phyloP scores from a whole-genome alignment of 2,113 vertebrate genomes.

The Xenopus tropicalis region UCB_Xtro_10.0 CM004447.2:90881501-90882000 shows the following conservation, averaged over 20 bases:
- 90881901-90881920: constrained; percentile 34
- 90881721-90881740: background rate
- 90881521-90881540: too few species aligned
- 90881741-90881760: background rate
- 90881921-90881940: constrained; percentile 1
- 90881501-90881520: too few species aligned
- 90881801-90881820: constrained; percentile 27
- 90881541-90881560: too few species aligned
- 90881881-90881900: constrained; percentile 38
- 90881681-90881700: too few species aligned
- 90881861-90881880: constrained; percentile 40
- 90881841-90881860: constrained; percentile 39
- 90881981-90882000: background rate
- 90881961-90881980: background rate
- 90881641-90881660: too few species aligned
- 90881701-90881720: too few species aligned
- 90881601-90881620: too few species aligned
- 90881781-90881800: constrained; percentile 23
- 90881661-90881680: too few species aligned
- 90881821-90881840: constrained; percentile 35
- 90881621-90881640: too few species aligned
- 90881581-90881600: too few species aligned
- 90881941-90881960: background rate
- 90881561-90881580: too few species aligned
- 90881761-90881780: background rate